Conservation (phyloP, 2,113 vertebrate species). For the Megaleporinus macrocephalus region DNA sequence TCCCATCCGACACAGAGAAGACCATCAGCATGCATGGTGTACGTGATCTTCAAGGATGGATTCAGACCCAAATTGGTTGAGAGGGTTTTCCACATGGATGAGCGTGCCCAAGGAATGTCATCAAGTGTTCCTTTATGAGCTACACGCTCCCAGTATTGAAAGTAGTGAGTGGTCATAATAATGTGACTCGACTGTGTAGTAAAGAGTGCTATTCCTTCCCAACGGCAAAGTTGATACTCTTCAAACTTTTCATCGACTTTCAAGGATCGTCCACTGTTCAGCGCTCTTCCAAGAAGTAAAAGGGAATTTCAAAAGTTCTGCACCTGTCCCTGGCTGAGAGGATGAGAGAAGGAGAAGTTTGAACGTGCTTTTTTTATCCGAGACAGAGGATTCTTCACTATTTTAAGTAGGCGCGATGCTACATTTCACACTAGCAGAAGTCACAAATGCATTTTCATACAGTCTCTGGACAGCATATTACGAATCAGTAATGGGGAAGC, state of each 20-base stretch:
- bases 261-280: not conserved
- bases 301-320: too few species aligned
- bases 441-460: not conserved
- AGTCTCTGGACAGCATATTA: not conserved
- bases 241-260: not conserved
- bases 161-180: too few species aligned
- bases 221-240: not conserved
- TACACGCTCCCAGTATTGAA: too few species aligned
- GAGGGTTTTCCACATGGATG: too few species aligned
- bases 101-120: too few species aligned
- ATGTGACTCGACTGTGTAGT: not conserved
- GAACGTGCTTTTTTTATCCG: not conserved
- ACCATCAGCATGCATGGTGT: too few species aligned
- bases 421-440: not conserved
- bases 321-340: too few species aligned
- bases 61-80: too few species aligned
- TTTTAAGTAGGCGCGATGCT: not conserved
- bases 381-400: not conserved
- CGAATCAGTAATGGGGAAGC: not conserved
- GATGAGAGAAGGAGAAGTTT: too few species aligned
- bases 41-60: too few species aligned
- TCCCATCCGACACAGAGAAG: too few species aligned
- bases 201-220: not conserved
- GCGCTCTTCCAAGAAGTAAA: not conserved
- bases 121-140: too few species aligned